Conservation (phyloP, 1,140 invertebrate species). For the Cydia splendana region DNA sequence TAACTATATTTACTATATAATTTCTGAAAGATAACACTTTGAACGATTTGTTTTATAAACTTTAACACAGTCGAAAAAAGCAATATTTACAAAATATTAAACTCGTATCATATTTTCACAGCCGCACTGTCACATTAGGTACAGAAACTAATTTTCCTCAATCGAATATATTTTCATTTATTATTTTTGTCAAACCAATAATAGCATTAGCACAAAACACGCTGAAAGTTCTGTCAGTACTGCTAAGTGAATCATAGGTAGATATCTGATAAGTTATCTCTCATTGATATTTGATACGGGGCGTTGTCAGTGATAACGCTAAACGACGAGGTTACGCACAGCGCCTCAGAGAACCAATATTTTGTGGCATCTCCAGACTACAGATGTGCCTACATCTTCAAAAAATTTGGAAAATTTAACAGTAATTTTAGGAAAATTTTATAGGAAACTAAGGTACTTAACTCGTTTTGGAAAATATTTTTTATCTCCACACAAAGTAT, state of each 20-base stretch:
- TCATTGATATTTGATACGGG: slow-evolving; percentile 44
- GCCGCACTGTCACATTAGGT: background rate
- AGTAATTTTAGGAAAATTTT: no score
- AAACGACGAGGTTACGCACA: background rate
- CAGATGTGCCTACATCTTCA: no score
- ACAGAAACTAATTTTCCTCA: background rate
- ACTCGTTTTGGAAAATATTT: no score
- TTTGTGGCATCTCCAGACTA: no score
- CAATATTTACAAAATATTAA: background rate
- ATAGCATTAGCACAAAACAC: background rate
- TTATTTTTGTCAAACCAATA: background rate
- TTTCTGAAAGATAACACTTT: no score
- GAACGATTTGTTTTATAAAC: background rate
- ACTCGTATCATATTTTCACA: background rate
- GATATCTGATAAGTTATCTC: slow-evolving; percentile 39
- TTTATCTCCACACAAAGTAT: no score
- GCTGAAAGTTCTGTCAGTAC: slow-evolving; percentile 1
- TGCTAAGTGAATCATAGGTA: slow-evolving; percentile 41
- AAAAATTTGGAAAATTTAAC: no score
- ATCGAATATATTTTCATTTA: background rate
- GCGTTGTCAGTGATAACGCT: slow-evolving; percentile 43
- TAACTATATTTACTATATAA: no score
- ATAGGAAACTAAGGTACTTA: no score
- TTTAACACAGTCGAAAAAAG: background rate
- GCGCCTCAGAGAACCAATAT: no score